These are phyloP conservation scores for Ginglymostoma cirratum DNA, from an alignment of 2,113 vertebrate species.

Conservation along the genomic window DNA sequence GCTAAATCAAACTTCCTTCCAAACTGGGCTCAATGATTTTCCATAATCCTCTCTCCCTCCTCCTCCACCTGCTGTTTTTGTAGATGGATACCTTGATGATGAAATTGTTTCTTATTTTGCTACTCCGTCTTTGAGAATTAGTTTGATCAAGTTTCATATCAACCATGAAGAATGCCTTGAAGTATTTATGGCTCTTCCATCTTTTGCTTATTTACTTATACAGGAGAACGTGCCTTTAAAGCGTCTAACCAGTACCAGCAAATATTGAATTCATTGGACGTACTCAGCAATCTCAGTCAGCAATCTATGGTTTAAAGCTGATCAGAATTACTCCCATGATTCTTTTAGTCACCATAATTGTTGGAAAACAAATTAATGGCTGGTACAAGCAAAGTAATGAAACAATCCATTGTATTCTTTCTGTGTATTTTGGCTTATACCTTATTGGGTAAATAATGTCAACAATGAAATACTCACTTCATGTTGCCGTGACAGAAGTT, in stretches of 20 bases:
- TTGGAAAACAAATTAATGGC: neutral
- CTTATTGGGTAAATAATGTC: neutral
- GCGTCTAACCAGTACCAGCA: neutral
- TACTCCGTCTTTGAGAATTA: neutral
- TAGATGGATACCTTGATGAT: neutral
- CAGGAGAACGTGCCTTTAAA: neutral
- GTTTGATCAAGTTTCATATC: neutral
- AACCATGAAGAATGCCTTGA: neutral
- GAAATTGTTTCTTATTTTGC: neutral
- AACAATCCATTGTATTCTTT: neutral
- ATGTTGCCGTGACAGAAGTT: neutral
- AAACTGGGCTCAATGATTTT: neutral
- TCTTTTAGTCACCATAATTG: neutral
- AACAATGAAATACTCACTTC: neutral
- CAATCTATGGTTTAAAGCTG: neutral
- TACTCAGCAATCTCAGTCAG: neutral
- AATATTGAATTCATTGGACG: neutral
- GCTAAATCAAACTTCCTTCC: neutral
- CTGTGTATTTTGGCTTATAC: neutral
- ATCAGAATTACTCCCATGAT: neutral
- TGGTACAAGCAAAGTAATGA: neutral
- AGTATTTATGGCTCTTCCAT: neutral
- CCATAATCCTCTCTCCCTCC: slow-evolving; percentile 15
- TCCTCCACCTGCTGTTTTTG: slow-evolving; percentile 12
- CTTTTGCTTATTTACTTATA: neutral